Evolutionary conservation across 2,797 vertebrate species (phyloP).

Genomic region (Cephalopachus bancanus): DNA sequence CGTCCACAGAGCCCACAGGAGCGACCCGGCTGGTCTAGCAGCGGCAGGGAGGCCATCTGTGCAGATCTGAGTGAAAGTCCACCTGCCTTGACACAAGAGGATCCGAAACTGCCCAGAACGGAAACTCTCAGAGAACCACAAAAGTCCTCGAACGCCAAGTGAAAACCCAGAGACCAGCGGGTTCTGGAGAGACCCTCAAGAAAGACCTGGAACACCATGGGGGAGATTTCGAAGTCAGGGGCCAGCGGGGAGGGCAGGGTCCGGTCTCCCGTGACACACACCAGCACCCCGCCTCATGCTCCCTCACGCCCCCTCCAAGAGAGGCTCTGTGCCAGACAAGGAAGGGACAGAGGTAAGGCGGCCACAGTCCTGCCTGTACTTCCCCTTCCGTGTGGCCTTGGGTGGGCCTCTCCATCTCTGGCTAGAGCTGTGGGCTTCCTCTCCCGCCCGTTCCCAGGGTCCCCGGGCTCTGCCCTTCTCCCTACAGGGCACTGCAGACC

Average conservation of each 20-base stretch:
- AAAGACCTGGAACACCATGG: rapidly evolving
- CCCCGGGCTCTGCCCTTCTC: not conserved
- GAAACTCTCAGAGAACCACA: conserved; percentile 40
- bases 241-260: not conserved
- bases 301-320: not conserved
- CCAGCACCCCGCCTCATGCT: not conserved
- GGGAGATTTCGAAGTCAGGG: not conserved
- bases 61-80: not conserved
- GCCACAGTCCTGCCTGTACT: not conserved
- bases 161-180: not conserved
- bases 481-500: not conserved
- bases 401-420: not conserved
- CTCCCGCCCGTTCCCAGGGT: not conserved
- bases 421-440: not conserved
- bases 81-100: not conserved
- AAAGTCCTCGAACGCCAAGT: not conserved
- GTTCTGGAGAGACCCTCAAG: not conserved
- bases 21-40: rapidly evolving
- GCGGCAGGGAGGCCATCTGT: too few species aligned
- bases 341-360: not conserved
- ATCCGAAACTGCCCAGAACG: conserved; percentile 15
- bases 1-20: not conserved
- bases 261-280: rapidly evolving
- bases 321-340: not conserved
- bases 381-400: not conserved